Percentiles rank a stretch among this genome's conserved stretches.
These are phyloP conservation scores for Pelobates cultripes DNA, from an alignment of 2,797 vertebrate species.

Conservation along the genomic window DNA sequence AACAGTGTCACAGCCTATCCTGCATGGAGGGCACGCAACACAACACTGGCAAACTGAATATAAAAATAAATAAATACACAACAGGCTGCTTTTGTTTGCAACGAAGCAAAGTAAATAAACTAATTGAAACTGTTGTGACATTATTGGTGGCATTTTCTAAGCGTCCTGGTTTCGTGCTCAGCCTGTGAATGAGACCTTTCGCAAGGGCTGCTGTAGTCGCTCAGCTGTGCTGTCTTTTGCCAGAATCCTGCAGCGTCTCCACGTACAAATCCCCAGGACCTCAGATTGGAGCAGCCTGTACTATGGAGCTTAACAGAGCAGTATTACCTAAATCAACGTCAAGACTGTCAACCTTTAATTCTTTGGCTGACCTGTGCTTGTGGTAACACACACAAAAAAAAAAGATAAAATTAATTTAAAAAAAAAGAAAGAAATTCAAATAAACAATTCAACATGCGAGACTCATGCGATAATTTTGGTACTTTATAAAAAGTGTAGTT, in stretches of 20 bases:
- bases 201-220: slow-evolving; percentile 46
- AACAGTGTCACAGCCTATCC: slow-evolving; percentile 8
- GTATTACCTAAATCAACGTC: slow-evolving; percentile 16
- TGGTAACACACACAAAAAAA: background rate
- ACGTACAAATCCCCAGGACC: slow-evolving; percentile 28
- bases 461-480: too few species aligned
- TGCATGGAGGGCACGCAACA: slow-evolving; percentile 19
- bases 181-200: slow-evolving; percentile 47
- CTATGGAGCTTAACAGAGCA: slow-evolving; percentile 36
- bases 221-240: slow-evolving; percentile 36
- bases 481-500: background rate
- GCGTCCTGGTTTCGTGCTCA: slow-evolving; percentile 49
- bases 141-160: slow-evolving; percentile 56
- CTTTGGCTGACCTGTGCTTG: background rate
- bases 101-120: slow-evolving; percentile 53
- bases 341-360: slow-evolving; percentile 20
- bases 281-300: slow-evolving; percentile 19
- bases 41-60: slow-evolving; percentile 47
- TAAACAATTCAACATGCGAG: background rate
- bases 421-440: background rate
- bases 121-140: slow-evolving; percentile 58
- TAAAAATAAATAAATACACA: slow-evolving; percentile 54
- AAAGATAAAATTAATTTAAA: background rate
- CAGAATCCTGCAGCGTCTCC: slow-evolving; percentile 46
- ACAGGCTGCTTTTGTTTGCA: slow-evolving; percentile 53